A percentile compares a stretch with the other conserved stretches of the same genome.
Conservation (phyloP, 1,140 invertebrate genomes). For the Chrysoperla carnea region DNA sequence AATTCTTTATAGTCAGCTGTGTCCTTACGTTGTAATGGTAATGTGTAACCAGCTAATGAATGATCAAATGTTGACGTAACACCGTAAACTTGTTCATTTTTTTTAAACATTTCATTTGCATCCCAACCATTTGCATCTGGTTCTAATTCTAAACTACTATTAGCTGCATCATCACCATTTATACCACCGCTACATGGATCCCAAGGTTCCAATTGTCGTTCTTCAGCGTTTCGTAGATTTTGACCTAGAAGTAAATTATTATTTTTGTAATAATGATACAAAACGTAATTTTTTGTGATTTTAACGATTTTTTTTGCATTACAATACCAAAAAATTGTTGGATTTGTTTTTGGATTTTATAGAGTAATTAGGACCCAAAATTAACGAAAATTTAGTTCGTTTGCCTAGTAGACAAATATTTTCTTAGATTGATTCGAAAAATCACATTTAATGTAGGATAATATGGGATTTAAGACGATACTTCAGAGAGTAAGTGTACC, state of each 20-base stretch:
- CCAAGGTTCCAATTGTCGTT: conserved; percentile 81
- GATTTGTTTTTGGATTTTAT: too few species aligned
- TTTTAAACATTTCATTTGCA: conserved; percentile 84
- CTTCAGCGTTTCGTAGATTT: conserved; percentile 27
- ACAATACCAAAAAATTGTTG: too few species aligned
- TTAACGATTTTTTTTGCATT: too few species aligned
- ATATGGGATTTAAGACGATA: too few species aligned
- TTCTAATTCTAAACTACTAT: conserved; percentile 40
- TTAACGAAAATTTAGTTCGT: too few species aligned
- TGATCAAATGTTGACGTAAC: conserved; percentile 78
- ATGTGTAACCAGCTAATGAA: conserved; percentile 70
- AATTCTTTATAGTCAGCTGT: conserved; percentile 67
- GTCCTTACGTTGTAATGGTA: conserved; percentile 65
- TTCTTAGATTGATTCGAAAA: too few species aligned
- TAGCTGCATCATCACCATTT: conserved; percentile 35
- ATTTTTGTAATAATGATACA: too few species aligned
- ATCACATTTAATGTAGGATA: too few species aligned
- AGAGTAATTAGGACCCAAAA: too few species aligned
- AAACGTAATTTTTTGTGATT: too few species aligned
- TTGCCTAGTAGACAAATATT: too few species aligned
- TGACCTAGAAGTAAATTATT: conserved; percentile 31
- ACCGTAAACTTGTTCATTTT: conserved; percentile 79
- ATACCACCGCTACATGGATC: conserved; percentile 41
- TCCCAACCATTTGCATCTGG: conserved; percentile 79
- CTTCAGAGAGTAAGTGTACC: too few species aligned